phyloP scores from a whole-genome alignment of 1,140 invertebrate genomes.

The Melanaphis sacchari region DNA sequence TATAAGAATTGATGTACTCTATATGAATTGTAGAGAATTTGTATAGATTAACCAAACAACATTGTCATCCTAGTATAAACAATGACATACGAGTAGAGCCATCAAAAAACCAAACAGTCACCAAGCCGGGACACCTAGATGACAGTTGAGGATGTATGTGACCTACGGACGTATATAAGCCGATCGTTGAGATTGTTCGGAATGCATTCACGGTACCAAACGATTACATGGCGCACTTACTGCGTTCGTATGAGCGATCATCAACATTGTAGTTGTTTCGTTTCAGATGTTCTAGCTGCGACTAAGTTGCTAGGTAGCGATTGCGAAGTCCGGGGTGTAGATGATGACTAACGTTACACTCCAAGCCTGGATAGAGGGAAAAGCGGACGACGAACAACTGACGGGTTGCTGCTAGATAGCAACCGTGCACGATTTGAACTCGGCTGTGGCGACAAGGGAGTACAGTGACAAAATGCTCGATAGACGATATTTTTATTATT shows the following conservation, averaged over 20 bases:
- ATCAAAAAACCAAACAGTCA: background rate
- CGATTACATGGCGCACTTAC: constrained; percentile 34
- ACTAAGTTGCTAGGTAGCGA: background rate
- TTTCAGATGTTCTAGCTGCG: no score
- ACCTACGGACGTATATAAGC: background rate
- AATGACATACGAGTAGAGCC: background rate
- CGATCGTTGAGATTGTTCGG: background rate
- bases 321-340: background rate
- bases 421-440: background rate
- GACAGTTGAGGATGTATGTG: background rate
- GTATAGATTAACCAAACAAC: background rate
- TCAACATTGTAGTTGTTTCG: background rate
- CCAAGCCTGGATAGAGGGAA: background rate
- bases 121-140: background rate
- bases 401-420: background rate
- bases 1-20: background rate
- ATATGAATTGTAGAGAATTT: background rate
- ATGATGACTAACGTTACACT: background rate
- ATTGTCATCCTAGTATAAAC: constrained; percentile 1
- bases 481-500: background rate
- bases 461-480: background rate
- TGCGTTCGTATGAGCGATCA: background rate
- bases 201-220: constrained; percentile 18
- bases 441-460: background rate
- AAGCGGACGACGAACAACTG: background rate